Conservation (phyloP, 2,113 vertebrate genomes). For the Isurus oxyrinchus region DNA sequence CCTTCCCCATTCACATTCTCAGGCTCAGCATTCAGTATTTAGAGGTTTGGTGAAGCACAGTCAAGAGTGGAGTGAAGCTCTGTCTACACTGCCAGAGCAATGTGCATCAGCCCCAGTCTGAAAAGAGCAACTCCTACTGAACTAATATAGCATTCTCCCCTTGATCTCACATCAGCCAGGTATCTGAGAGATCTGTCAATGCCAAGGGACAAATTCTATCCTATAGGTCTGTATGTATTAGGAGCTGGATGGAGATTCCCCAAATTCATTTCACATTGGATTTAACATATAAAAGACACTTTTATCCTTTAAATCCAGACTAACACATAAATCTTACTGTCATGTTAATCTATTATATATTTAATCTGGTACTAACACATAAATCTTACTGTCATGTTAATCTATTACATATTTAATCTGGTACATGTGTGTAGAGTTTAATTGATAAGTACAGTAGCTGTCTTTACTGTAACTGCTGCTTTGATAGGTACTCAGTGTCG, state of each 20-base stretch:
- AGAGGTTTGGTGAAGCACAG: background rate
- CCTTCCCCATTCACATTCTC: background rate
- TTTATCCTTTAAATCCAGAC: background rate
- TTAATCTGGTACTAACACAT: background rate
- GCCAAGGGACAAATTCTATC: background rate
- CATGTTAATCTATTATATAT: background rate
- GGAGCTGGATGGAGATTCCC: too few relatives aligned
- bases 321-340: background rate
- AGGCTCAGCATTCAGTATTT: background rate
- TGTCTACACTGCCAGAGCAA: background rate
- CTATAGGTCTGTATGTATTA: too few relatives aligned
- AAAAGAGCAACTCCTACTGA: background rate
- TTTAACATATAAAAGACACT: background rate
- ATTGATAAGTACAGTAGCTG: background rate
- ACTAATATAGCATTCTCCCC: background rate
- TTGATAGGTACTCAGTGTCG: background rate
- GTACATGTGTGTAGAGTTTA: background rate
- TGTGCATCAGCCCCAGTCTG: background rate
- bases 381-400: background rate
- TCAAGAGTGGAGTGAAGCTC: background rate
- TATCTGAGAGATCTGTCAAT: background rate
- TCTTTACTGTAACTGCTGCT: background rate
- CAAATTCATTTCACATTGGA: background rate
- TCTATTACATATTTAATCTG: background rate
- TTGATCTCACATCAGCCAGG: background rate